Evolutionary conservation across 1,140 invertebrate species (phyloP).

Genomic region (Drosophila tani): DNA sequence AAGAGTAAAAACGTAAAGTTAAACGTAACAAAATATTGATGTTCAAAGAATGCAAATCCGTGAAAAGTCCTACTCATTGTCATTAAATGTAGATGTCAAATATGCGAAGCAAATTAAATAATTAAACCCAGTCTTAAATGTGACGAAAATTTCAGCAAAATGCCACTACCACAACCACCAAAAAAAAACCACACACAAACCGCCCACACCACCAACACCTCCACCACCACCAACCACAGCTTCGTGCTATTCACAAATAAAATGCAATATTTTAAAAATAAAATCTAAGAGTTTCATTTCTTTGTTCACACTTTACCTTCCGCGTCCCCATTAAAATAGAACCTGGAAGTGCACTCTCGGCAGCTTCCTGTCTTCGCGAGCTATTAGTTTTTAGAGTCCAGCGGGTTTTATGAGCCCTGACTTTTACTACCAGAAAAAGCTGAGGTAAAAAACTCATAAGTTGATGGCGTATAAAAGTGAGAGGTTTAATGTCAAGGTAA

Average conservation of each 20-base stretch:
- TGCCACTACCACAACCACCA: conserved; percentile 42
- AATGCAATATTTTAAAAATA: conserved; percentile 83
- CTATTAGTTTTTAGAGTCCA: conserved; percentile 11
- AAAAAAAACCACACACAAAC: conserved; percentile 26
- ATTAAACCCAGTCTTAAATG: conserved; percentile 60
- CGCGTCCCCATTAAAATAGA: neutral
- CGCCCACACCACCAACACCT: conserved; percentile 21
- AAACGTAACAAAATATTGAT: conserved; percentile 69
- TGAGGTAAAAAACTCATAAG: conserved; percentile 8
- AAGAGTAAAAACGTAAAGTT: conserved; percentile 56
- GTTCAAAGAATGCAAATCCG: conserved; percentile 64
- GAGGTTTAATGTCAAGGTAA: conserved; percentile 5
- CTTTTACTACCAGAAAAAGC: conserved; percentile 13
- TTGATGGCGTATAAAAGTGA: conserved; percentile 2
- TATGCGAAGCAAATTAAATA: conserved; percentile 70
- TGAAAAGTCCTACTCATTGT: conserved; percentile 78
- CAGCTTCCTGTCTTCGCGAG: neutral
- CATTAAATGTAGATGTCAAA: conserved; percentile 67
- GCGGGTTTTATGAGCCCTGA: conserved; percentile 4
- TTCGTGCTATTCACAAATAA: conserved; percentile 79
- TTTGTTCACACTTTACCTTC: conserved; percentile 3
- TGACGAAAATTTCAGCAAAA: conserved; percentile 58
- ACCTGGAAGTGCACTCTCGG: conserved; percentile 15
- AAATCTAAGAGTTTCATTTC: conserved; percentile 20
- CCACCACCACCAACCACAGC: conserved; percentile 53